phyloP scores from a whole-genome alignment of 2,113 vertebrate species.

The Thalassarche chlororhynchos region DNA sequence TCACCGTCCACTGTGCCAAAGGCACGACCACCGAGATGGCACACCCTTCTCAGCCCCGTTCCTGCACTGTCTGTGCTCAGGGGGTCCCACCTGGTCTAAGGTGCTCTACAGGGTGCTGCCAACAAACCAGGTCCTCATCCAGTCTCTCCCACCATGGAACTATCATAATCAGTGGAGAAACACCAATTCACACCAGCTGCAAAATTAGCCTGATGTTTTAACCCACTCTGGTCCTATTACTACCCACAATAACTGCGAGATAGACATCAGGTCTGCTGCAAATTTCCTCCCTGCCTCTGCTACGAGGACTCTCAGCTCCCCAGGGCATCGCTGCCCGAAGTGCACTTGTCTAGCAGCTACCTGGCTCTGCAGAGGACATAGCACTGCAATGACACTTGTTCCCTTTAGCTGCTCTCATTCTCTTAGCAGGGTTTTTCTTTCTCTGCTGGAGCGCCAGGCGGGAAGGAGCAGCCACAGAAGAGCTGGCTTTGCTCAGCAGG shows the following conservation, averaged over 20 bases:
- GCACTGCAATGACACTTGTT: neutral
- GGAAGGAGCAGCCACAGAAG: conserved; percentile 8
- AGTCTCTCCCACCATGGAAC: neutral
- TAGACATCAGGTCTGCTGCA: fast-evolving
- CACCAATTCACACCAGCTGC: neutral
- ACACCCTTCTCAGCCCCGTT: neutral
- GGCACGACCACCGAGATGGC: neutral
- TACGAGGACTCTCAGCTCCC: neutral
- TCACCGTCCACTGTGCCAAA: neutral
- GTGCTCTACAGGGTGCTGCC: neutral
- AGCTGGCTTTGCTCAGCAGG: conserved; percentile 42
- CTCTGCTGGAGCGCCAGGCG: neutral
- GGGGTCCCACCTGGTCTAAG: neutral
- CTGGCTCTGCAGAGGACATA: neutral
- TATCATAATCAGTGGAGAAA: neutral
- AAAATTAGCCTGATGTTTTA: neutral
- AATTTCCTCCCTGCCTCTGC: neutral
- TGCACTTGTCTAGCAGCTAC: neutral
- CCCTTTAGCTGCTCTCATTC: neutral
- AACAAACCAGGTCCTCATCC: neutral
- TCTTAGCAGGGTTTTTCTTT: neutral
- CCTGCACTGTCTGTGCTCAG: neutral
- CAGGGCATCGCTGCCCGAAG: neutral
- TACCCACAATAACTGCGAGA: neutral
- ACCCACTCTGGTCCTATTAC: neutral